phyloP scores from a whole-genome alignment of 2,113 vertebrate genomes.

The cattle (Bos taurus) region ARS-UCD2.0 NC_037328.1:77774501-77775000 shows the following conservation, averaged over 20 bases:
- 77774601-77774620: not conserved
- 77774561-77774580: not conserved
- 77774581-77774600: not conserved
- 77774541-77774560: not conserved
- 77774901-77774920: not conserved
- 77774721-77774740: not conserved
- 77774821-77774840: not conserved
- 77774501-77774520: not conserved
- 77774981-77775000: slow-evolving; percentile 4
- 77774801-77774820: not conserved
- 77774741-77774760: not conserved
- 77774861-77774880: not conserved
- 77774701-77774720: not conserved
- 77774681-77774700: not conserved
- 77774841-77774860: not conserved
- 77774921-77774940: not conserved
- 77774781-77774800: not conserved
- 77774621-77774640: not conserved
- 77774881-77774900: not conserved
- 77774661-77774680: not conserved
- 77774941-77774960: not conserved
- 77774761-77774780: not conserved
- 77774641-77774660: not conserved
- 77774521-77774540: not conserved
- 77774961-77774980: slow-evolving; percentile 22